Conservation (phyloP, 2,113 vertebrate genomes). For the Cnemophilus loriae region DNA sequence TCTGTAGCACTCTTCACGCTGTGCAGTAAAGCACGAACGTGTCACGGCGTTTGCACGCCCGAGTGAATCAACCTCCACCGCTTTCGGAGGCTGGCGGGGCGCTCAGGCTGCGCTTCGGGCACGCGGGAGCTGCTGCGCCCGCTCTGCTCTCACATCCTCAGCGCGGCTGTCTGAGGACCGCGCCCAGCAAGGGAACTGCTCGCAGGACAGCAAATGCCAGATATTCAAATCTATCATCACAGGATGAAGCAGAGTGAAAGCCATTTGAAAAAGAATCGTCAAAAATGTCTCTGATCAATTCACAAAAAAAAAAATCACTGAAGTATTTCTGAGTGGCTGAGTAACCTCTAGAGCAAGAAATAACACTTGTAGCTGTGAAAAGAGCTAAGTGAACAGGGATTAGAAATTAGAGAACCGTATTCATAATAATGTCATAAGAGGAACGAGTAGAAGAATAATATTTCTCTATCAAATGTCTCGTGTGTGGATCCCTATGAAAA, state of each 20-base stretch:
- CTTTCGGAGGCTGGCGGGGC: background rate
- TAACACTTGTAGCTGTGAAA: conserved; percentile 52
- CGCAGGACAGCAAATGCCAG: background rate
- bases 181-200: background rate
- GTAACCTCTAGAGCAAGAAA: conserved; percentile 47
- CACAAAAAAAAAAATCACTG: background rate
- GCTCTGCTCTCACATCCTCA: background rate
- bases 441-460: background rate
- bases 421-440: background rate
- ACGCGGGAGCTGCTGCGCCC: background rate
- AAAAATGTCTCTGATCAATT: conserved; percentile 27
- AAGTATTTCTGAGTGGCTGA: conserved; percentile 54
- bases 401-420: background rate
- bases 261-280: conserved; percentile 29
- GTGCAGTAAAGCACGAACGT: background rate
- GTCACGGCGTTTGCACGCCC: background rate
- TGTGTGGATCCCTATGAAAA: background rate
- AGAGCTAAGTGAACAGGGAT: background rate
- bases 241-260: background rate
- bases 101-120: background rate
- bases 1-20: background rate
- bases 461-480: background rate
- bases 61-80: background rate
- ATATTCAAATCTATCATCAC: background rate
- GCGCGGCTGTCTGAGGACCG: background rate